These are phyloP conservation scores for Trichomycterus rosablanca DNA, from an alignment of 2,113 vertebrate species.

Conservation along the genomic window DNA sequence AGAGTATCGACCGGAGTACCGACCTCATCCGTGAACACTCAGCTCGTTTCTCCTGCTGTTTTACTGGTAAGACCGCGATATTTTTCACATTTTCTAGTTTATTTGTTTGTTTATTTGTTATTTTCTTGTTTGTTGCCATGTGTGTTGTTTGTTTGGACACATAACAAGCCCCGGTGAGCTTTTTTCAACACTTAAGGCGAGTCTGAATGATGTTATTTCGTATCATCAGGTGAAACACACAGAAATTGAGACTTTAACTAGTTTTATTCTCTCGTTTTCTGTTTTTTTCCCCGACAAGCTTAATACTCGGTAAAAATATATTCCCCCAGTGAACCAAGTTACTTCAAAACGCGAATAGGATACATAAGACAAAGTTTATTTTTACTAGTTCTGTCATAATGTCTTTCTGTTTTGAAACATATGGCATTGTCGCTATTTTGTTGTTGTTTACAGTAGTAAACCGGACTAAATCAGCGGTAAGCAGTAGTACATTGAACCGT, in stretches of 20 bases:
- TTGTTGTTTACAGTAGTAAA: too few relatives aligned
- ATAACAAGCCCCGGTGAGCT: not conserved
- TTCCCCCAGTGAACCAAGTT: too few relatives aligned
- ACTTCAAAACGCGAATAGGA: too few relatives aligned
- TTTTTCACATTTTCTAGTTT: not conserved
- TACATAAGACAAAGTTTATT: too few relatives aligned
- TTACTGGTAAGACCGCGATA: not conserved
- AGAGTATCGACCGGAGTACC: constrained; percentile 30
- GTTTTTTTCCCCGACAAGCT: too few relatives aligned
- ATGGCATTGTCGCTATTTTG: too few relatives aligned
- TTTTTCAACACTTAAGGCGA: not conserved
- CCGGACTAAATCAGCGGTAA: too few relatives aligned
- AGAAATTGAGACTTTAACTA: too few relatives aligned
- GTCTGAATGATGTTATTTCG: not conserved
- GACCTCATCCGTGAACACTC: not conserved
- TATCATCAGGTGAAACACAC: not conserved
- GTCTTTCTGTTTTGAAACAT: too few relatives aligned
- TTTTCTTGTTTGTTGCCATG: not conserved
- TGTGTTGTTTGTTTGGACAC: not conserved
- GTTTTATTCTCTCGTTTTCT: too few relatives aligned
- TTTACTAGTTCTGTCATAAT: too few relatives aligned
- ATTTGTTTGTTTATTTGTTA: not conserved
- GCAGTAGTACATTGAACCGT: not conserved
- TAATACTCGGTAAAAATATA: too few relatives aligned
- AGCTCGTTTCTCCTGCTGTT: not conserved